These are phyloP conservation scores for Agrochola litura DNA, from an alignment of 2,888 invertebrate species.

Conservation along the genomic window DNA sequence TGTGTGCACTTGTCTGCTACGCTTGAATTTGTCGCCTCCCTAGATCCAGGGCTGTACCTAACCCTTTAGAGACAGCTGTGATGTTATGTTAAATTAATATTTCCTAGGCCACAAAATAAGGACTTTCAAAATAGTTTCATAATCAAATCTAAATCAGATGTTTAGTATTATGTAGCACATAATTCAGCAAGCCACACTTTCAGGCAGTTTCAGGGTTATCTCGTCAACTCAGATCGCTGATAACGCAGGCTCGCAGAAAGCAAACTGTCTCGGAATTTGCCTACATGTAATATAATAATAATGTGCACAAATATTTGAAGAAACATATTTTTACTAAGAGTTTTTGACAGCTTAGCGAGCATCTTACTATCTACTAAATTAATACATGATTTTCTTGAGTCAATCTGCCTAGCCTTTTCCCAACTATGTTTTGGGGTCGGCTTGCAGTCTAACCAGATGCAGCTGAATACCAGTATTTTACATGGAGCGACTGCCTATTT, in stretches of 20 bases:
- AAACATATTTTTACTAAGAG: constrained; percentile 4
- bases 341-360: neutral
- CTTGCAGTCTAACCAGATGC: no score
- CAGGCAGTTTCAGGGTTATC: constrained; percentile 58
- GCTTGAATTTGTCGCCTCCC: no score
- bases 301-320: constrained; percentile 46
- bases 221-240: constrained; percentile 57
- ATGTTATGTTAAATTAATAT: no score
- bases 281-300: constrained; percentile 28
- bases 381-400: neutral
- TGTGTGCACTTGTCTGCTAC: no score
- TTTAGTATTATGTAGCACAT: constrained; percentile 31
- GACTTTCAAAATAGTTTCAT: constrained; percentile 9
- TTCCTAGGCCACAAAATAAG: neutral
- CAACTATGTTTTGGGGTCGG: no score
- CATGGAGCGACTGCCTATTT: no score
- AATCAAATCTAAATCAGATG: constrained; percentile 29
- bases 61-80: no score
- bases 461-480: no score
- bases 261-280: constrained; percentile 54
- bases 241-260: constrained; percentile 56
- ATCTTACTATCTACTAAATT: neutral
- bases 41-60: no score
- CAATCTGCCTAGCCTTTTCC: no score
- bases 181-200: constrained; percentile 38